phyloP scores from a whole-genome alignment of 2,797 vertebrate species.

The Sphaeramia orbicularis region DNA sequence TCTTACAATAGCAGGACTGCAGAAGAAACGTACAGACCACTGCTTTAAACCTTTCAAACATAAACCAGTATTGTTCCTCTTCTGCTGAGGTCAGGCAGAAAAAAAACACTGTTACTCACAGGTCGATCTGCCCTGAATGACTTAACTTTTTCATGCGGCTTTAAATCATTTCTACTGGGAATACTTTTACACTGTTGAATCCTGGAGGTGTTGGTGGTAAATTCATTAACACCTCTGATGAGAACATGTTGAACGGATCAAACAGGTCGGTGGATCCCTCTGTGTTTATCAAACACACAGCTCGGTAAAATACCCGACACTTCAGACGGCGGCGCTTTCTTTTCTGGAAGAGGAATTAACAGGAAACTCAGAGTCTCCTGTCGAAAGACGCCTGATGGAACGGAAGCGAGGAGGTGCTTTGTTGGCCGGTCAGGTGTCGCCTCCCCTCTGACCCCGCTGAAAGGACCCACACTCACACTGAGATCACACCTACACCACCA shows the following conservation, averaged over 20 bases:
- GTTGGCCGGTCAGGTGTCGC: constrained; percentile 79
- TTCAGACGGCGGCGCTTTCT: constrained; percentile 63
- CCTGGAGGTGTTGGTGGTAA: constrained; percentile 7
- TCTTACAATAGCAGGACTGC: too few species aligned
- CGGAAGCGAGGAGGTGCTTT: constrained; percentile 75
- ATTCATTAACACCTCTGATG: constrained; percentile 56
- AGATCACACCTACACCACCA: too few species aligned
- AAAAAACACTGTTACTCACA: too few species aligned
- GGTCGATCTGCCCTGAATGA: too few species aligned
- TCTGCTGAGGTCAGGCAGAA: too few species aligned
- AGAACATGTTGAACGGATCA: constrained; percentile 63
- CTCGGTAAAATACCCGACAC: constrained; percentile 73
- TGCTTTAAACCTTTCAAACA: too few species aligned
- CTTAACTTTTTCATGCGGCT: too few species aligned
- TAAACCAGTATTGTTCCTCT: too few species aligned
- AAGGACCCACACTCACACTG: too few species aligned
- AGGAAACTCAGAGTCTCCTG: constrained; percentile 68
- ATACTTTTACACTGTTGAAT: too few species aligned
- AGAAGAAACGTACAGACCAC: too few species aligned
- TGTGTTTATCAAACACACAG: constrained; percentile 81
- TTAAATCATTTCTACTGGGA: too few species aligned
- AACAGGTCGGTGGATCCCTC: constrained; percentile 67
- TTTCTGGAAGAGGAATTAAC: constrained; percentile 66
- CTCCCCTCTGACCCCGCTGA: constrained; percentile 62
- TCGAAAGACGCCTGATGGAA: constrained; percentile 77